These are phyloP conservation scores for Monomorium pharaonis DNA, from an alignment of 1,140 invertebrate genomes.

Conservation along the genomic window DNA sequence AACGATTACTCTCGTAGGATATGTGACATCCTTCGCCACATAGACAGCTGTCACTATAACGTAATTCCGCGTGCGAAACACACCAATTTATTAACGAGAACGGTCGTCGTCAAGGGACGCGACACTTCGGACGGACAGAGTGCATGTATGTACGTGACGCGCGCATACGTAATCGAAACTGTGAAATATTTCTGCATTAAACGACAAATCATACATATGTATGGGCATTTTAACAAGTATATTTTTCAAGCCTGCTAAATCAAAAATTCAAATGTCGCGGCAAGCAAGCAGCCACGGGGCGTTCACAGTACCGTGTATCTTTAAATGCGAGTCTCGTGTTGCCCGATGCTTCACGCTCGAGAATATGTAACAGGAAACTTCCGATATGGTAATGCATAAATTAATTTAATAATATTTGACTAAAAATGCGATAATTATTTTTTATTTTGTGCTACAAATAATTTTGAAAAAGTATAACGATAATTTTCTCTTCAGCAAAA, in stretches of 20 bases:
- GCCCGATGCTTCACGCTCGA: not conserved
- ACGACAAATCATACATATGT: conserved; percentile 48
- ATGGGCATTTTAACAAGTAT: conserved; percentile 51
- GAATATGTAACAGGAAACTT: conserved; percentile 3
- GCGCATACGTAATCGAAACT: conserved; percentile 48
- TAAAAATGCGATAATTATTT: not conserved
- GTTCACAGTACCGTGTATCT: not conserved
- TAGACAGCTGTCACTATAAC: conserved; percentile 52
- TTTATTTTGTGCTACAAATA: not conserved
- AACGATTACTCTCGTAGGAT: not conserved
- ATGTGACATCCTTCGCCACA: not conserved
- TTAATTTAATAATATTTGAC: not conserved
- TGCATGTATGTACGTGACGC: not conserved
- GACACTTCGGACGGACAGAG: not conserved
- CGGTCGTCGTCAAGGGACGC: not conserved
- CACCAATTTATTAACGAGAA: conserved; percentile 55
- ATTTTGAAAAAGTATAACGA: not conserved
- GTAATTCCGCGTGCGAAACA: conserved; percentile 54
- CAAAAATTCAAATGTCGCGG: conserved; percentile 54
- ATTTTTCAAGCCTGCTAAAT: conserved; percentile 39
- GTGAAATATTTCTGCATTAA: conserved; percentile 37
- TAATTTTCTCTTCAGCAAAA: not conserved
- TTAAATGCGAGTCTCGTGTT: not conserved
- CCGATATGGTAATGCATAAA: not conserved
- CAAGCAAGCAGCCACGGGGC: not conserved